These are phyloP conservation scores for Torymus aiolomorphi DNA, from an alignment of 2,888 invertebrate species.

Conservation along the genomic window DNA sequence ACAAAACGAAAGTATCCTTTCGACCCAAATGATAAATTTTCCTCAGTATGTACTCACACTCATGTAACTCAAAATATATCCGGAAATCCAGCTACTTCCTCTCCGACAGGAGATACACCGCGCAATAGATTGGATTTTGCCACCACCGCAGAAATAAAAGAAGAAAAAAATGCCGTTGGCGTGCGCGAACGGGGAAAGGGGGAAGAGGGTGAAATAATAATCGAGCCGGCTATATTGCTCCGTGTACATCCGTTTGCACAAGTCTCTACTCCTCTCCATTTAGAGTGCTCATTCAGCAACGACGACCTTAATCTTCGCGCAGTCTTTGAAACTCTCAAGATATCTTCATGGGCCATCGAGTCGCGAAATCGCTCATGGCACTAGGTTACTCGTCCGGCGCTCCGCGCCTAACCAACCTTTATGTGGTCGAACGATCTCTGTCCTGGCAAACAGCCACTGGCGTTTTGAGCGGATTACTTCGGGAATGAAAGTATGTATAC, in stretches of 20 bases:
- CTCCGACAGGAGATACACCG: not conserved
- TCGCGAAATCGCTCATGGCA: constrained; percentile 60
- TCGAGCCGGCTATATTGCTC: constrained; percentile 12
- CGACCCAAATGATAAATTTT: too few species aligned
- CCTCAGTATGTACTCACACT: too few species aligned
- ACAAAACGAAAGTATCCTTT: too few species aligned
- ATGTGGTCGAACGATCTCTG: constrained; percentile 57
- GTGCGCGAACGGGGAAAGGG: not conserved
- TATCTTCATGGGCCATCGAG: constrained; percentile 57
- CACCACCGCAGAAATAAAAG: not conserved
- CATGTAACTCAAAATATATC: too few species aligned
- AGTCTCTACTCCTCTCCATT: constrained; percentile 33
- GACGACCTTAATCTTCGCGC: constrained; percentile 56
- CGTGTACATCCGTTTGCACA: constrained; percentile 29
- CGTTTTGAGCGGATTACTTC: constrained; percentile 62
- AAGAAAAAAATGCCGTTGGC: not conserved
- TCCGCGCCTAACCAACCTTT: constrained; percentile 43
- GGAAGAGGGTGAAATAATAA: constrained; percentile 31
- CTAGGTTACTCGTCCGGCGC: constrained; percentile 61
- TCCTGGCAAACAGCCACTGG: constrained; percentile 64
- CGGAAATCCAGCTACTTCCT: not conserved
- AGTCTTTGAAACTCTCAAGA: constrained; percentile 56
- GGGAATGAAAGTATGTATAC: constrained; percentile 62
- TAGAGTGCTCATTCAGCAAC: constrained; percentile 57
- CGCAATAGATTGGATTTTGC: constrained; percentile 24